Evolutionary conservation across 2,888 invertebrate species (phyloP).

Genomic region (Xestia rhomboidea): DNA sequence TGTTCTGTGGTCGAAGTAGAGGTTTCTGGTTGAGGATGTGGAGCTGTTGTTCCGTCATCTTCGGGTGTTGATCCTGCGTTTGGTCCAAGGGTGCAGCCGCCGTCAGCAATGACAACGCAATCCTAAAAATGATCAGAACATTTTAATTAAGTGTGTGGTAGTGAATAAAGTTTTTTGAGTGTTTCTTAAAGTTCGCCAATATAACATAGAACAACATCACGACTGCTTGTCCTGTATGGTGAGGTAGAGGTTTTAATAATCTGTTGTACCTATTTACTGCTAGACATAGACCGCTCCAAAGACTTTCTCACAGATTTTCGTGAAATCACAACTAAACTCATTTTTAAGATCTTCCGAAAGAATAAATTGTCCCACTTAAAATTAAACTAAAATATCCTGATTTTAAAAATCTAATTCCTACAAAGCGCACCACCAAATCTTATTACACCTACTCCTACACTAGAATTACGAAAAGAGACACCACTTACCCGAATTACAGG

Average conservation of each 20-base stretch:
- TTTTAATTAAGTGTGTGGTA: background rate
- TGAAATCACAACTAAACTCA: background rate
- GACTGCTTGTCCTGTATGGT: too few relatives aligned
- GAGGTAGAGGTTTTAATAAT: too few relatives aligned
- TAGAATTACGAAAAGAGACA: background rate
- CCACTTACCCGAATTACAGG: constrained; percentile 22
- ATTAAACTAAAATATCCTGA: too few relatives aligned
- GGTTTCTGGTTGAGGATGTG: background rate
- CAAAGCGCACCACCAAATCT: background rate
- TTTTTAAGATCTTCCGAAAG: background rate
- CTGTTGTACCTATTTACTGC: too few relatives aligned
- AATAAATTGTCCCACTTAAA: background rate
- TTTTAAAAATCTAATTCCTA: background rate
- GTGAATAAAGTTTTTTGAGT: too few relatives aligned
- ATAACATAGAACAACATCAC: too few relatives aligned
- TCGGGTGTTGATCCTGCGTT: constrained; percentile 19
- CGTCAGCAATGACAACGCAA: constrained; percentile 35
- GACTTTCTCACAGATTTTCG: background rate
- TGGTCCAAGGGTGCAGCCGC: constrained; percentile 44
- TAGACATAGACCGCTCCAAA: background rate
- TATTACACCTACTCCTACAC: too few relatives aligned
- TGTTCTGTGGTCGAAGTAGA: background rate
- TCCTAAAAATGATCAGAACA: background rate
- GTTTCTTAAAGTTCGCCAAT: background rate
- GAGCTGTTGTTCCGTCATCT: background rate